Conservation (phyloP, 2,888 invertebrate species). For the Tryphoninae sp. region DNA sequence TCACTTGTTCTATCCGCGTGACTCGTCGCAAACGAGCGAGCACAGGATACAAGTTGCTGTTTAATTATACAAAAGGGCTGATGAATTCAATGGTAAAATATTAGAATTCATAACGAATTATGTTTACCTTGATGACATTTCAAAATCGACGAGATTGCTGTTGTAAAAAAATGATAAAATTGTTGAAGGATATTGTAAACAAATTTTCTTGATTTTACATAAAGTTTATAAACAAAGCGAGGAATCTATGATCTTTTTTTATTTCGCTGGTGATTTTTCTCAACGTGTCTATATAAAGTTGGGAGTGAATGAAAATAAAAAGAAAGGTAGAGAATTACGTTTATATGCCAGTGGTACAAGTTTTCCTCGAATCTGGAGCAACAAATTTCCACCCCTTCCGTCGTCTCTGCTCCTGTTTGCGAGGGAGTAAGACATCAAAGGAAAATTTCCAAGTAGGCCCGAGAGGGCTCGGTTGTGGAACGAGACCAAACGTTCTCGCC, state of each 20-base stretch:
- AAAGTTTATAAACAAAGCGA: background rate
- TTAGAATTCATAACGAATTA: no score
- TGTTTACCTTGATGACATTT: no score
- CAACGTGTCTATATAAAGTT: background rate
- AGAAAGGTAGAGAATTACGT: constrained; percentile 11
- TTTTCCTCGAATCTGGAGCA: constrained; percentile 42
- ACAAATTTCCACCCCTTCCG: constrained; percentile 3
- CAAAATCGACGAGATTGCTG: no score
- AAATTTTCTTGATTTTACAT: background rate
- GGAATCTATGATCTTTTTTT: background rate
- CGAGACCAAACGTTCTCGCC: constrained; percentile 28
- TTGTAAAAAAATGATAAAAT: background rate
- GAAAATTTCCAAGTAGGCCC: constrained; percentile 45
- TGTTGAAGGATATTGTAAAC: background rate
- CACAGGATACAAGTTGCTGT: background rate
- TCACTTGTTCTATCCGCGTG: constrained; percentile 23
- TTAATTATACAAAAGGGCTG: background rate
- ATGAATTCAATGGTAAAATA: no score
- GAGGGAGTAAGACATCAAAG: constrained; percentile 52
- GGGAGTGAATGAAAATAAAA: constrained; percentile 10
- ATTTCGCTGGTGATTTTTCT: background rate
- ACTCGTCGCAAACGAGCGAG: background rate
- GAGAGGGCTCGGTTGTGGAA: constrained; percentile 31
- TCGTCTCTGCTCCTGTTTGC: constrained; percentile 25
- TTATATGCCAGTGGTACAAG: constrained; percentile 7